Conservation (phyloP, 92 coral and sea anemone genomes). For the Palythoa heliodiscus region DNA sequence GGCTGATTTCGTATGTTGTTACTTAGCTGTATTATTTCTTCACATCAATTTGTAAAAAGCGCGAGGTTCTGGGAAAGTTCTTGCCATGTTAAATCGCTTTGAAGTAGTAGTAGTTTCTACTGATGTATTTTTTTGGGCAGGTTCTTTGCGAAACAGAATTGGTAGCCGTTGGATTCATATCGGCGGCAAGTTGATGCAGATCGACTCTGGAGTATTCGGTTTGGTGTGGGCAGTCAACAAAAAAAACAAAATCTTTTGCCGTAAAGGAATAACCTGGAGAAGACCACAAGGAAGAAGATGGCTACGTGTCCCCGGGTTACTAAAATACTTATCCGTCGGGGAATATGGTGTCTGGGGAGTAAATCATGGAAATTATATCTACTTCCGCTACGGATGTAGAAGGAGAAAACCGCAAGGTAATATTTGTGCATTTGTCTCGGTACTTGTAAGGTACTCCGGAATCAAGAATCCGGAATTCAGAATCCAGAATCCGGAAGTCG, state of each 20-base stretch:
- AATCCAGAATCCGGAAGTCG: background rate
- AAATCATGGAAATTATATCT: background rate
- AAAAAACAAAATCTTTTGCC: conserved; percentile 21
- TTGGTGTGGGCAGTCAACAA: background rate
- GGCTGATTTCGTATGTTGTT: too few species aligned
- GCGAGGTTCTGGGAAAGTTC: too few species aligned
- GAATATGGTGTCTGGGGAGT: background rate
- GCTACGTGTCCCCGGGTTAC: background rate
- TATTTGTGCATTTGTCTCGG: background rate
- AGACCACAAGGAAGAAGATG: background rate
- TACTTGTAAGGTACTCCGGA: background rate
- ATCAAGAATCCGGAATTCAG: background rate
- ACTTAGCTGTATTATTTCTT: too few species aligned
- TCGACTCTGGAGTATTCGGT: too few species aligned
- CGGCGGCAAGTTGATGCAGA: too few species aligned
- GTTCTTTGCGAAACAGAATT: too few species aligned
- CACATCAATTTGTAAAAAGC: too few species aligned
- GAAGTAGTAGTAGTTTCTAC: too few species aligned
- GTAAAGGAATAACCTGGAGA: conserved; percentile 26
- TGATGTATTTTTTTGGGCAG: too few species aligned
- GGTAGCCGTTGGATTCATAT: too few species aligned
- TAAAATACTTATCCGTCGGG: background rate
- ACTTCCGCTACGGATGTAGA: background rate
- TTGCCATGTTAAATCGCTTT: too few species aligned
- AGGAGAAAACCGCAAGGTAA: background rate